Evolutionary conservation across 2,797 vertebrate genomes (phyloP).

Genomic region (Acropternis orthonyx): DNA sequence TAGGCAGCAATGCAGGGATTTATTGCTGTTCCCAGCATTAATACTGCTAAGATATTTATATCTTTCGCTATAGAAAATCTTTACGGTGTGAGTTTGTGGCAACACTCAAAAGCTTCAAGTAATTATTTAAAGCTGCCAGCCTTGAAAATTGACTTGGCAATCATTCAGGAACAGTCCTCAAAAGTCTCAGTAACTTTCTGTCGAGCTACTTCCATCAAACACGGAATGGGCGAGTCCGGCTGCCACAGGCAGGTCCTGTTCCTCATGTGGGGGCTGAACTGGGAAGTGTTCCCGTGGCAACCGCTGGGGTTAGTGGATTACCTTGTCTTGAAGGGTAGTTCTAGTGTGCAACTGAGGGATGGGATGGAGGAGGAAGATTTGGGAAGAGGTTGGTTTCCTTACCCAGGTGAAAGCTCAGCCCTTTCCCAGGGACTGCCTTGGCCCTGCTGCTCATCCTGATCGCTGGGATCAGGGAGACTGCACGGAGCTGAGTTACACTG

Average conservation of each 20-base stretch:
- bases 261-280: rapidly evolving
- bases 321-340: neutral
- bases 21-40: neutral
- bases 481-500: neutral
- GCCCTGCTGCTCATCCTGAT: neutral
- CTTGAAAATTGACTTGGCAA: neutral
- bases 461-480: rapidly evolving
- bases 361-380: neutral
- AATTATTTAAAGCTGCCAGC: neutral
- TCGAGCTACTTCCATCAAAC: neutral
- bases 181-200: neutral
- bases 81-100: neutral
- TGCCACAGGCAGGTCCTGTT: neutral
- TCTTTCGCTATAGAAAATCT: neutral
- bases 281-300: rapidly evolving
- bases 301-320: neutral
- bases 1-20: neutral
- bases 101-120: neutral
- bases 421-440: neutral
- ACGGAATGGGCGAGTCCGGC: rapidly evolving
- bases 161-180: neutral
- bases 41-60: neutral
- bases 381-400: neutral
- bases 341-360: rapidly evolving
- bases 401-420: neutral